Evolutionary conservation across 2,113 vertebrate species (phyloP).

Genomic region (Elephantulus edwardii): DNA sequence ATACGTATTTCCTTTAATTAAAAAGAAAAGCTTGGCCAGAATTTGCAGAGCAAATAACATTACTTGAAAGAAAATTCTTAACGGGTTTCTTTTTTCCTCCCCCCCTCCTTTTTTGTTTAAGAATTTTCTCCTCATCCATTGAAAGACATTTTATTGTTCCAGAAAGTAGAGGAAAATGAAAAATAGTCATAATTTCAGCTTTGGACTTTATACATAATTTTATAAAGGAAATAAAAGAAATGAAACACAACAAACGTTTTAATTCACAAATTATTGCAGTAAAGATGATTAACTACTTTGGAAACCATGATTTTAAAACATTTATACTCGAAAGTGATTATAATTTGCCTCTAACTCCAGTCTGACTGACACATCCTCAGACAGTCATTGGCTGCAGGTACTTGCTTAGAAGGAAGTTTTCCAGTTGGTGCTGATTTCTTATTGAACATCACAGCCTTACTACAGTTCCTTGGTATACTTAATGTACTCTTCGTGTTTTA

Average conservation of each 20-base stretch:
- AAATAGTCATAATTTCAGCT: not conserved
- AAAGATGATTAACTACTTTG: not conserved
- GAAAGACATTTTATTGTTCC: not conserved
- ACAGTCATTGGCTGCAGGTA: not conserved
- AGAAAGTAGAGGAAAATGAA: not conserved
- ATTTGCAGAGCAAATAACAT: not conserved
- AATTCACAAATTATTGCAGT: slow-evolving; percentile 25
- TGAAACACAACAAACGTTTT: not conserved
- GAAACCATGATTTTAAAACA: not conserved
- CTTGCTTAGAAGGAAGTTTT: slow-evolving; percentile 40
- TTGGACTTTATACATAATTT: not conserved
- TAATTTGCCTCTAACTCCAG: not conserved
- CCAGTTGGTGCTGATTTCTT: slow-evolving; percentile 18
- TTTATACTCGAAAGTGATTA: slow-evolving; percentile 23
- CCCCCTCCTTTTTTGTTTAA: not conserved
- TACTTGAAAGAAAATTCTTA: not conserved
- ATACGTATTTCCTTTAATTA: not conserved
- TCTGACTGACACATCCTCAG: no score
- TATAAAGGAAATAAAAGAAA: slow-evolving; percentile 50
- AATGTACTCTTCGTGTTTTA: not conserved
- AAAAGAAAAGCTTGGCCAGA: no score
- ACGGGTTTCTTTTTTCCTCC: no score
- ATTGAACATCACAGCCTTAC: not conserved
- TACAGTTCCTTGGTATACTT: no score
- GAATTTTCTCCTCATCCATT: not conserved